A percentile compares a stretch with the other conserved stretches of the same genome.
These are phyloP conservation scores for Erinaceus europaeus DNA, from an alignment of 2,113 vertebrate species.

Conservation along the genomic window DNA sequence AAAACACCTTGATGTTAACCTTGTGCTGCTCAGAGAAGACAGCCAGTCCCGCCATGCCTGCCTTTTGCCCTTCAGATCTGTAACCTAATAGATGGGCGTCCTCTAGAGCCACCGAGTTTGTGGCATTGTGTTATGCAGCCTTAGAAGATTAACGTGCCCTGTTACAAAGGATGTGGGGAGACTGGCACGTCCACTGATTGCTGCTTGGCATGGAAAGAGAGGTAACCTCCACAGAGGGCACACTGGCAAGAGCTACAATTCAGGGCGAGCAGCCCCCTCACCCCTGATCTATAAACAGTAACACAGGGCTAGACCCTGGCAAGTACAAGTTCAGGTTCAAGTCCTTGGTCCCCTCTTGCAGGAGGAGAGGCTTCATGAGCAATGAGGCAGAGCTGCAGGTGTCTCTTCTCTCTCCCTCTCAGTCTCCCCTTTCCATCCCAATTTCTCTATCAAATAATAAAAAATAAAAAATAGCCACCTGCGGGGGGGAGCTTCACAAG, in stretches of 20 bases:
- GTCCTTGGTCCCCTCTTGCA: too few relatives aligned
- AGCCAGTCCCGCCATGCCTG: background rate
- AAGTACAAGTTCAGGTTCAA: too few relatives aligned
- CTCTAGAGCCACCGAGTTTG: constrained; percentile 37
- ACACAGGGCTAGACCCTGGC: too few relatives aligned
- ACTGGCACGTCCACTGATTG: background rate
- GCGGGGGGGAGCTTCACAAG: too few relatives aligned
- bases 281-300: too few relatives aligned
- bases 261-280: constrained; percentile 23
- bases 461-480: too few relatives aligned
- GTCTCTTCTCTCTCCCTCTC: too few relatives aligned
- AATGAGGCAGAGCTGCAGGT: too few relatives aligned
- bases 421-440: too few relatives aligned
- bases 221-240: background rate
- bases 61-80: constrained; percentile 25
- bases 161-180: constrained; percentile 53
- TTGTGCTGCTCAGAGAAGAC: background rate
- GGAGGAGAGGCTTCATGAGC: too few relatives aligned
- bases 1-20: background rate
- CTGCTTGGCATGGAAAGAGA: background rate
- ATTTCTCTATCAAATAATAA: too few relatives aligned
- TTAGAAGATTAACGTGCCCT: constrained; percentile 28
- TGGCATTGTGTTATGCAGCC: background rate
- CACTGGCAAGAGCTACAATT: constrained; percentile 34
- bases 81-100: constrained; percentile 23